Evolutionary conservation across 2,113 vertebrate genomes (phyloP), one percentile per base, ranked within the genome.

Genomic region (Brachypodius melanocephalos): DNA sequence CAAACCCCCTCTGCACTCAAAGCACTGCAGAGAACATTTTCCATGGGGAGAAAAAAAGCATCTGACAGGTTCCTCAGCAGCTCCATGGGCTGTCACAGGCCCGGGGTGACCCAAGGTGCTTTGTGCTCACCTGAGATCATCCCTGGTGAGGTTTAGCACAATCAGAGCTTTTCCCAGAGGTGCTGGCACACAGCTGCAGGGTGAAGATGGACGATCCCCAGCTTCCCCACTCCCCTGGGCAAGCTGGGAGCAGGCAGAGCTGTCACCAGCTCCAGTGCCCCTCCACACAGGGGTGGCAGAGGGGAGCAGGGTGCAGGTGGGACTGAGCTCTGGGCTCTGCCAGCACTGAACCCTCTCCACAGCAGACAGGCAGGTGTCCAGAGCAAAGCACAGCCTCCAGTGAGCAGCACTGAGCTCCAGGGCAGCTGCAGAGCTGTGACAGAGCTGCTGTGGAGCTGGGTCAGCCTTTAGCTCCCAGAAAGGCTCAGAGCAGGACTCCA

Each of bases 1-100:
- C n/a, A 21, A 76, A 19, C 5, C 9, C 21, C 1, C 24, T 21
- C 26, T 2, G 4, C 28, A 5, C 62, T 20, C 29, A 18, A 10
- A 84, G 31, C 0, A 0, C 84, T 24, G 38, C 31, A 51, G 6
- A n/a, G 32, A 79, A 20, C 12, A 1, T 58, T 36, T 26, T 22
- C 6, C 10, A 5, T 9, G 3, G 3, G 8, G 16, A 3, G 0
- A 7, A 11, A 12, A 12, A 17, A 12, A 21, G 12, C 38, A 18
- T 13, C 16, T 1, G 12, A 5, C 31, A 54, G n/a, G 25, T 25
- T 9, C 63, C 54, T 8, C 42, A 55, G 45, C 18, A 59, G 7
- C 40, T 36, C 63, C 36, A 5, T 0, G 17, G 55, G 28, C 51
- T 28, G 20, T 18, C 49, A 43, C 18, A 10, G 52, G 29, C 36